phyloP scores from a whole-genome alignment of 1,140 invertebrate species.

The Eciton burchellii region DNA sequence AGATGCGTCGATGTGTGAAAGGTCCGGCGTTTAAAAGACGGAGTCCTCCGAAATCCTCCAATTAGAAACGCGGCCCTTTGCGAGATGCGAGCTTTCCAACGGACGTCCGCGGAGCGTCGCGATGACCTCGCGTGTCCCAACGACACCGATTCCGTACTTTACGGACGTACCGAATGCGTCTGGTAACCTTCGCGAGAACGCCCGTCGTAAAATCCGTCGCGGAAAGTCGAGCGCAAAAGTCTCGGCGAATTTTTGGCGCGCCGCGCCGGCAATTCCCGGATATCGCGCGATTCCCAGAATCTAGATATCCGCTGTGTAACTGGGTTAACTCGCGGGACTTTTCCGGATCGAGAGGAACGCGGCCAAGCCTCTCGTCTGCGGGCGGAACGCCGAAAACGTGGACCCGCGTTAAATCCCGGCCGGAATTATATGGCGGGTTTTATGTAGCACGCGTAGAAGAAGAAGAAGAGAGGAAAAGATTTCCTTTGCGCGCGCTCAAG shows the following conservation, averaged over 20 bases:
- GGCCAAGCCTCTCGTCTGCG: conserved; percentile 27
- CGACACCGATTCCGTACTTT: not conserved
- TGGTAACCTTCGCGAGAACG: conserved; percentile 14
- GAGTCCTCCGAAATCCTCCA: conserved; percentile 46
- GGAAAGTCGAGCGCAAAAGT: conserved; percentile 21
- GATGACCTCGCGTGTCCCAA: not conserved
- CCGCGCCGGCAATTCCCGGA: conserved; percentile 29
- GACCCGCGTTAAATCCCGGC: conserved; percentile 66
- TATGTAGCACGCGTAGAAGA: conserved; percentile 58
- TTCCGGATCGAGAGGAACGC: conserved; percentile 56
- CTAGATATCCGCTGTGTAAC: conserved; percentile 54
- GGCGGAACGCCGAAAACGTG: conserved; percentile 54
- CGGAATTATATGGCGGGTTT: conserved; percentile 71
- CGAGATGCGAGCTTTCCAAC: conserved; percentile 20
- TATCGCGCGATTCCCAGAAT: conserved; percentile 43
- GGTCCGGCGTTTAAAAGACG: conserved; percentile 14
- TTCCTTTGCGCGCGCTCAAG: conserved; percentile 44
- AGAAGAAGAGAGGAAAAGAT: conserved; percentile 32
- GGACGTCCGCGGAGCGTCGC: conserved; percentile 9
- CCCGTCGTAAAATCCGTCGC: not conserved
- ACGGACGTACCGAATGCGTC: conserved; percentile 22
- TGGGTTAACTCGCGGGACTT: conserved; percentile 54
- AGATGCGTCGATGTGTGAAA: conserved; percentile 50
- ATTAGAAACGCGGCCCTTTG: conserved; percentile 21
- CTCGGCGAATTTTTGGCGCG: conserved; percentile 27